A percentile compares a stretch with the other conserved stretches of the same genome.
Conservation (phyloP, 2,797 vertebrate genomes). For the Vespertilio murinus region DNA sequence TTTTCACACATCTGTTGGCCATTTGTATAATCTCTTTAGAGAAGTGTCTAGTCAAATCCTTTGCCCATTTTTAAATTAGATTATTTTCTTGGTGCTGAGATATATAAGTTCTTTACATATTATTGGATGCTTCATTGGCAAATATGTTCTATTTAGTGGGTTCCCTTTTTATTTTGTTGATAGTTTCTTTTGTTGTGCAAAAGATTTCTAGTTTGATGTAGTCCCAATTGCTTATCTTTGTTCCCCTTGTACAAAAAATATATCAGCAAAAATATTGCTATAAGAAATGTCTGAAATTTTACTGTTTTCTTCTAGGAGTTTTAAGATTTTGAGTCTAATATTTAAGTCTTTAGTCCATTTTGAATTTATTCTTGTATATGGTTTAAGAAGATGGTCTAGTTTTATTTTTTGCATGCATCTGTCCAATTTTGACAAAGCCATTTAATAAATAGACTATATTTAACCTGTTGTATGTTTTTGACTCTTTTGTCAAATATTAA, state of each 20-base stretch:
- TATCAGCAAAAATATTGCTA: neutral
- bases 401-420: neutral
- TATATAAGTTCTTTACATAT: neutral
- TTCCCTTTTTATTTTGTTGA: neutral
- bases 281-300: neutral
- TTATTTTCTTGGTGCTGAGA: neutral
- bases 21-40: neutral
- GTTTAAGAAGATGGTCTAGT: neutral
- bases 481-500: neutral
- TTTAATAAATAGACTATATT: neutral
- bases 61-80: neutral
- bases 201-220: neutral
- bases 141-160: neutral
- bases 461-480: neutral
- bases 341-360: neutral
- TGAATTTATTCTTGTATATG: neutral
- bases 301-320: neutral
- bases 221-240: neutral
- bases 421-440: neutral
- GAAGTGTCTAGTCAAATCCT: neutral
- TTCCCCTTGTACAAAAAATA: neutral
- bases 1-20: neutral
- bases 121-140: neutral
- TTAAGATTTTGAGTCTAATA: neutral
- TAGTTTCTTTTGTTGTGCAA: neutral